phyloP scores from a whole-genome alignment of 2,797 vertebrate species.

The Graptemys geographica region DNA sequence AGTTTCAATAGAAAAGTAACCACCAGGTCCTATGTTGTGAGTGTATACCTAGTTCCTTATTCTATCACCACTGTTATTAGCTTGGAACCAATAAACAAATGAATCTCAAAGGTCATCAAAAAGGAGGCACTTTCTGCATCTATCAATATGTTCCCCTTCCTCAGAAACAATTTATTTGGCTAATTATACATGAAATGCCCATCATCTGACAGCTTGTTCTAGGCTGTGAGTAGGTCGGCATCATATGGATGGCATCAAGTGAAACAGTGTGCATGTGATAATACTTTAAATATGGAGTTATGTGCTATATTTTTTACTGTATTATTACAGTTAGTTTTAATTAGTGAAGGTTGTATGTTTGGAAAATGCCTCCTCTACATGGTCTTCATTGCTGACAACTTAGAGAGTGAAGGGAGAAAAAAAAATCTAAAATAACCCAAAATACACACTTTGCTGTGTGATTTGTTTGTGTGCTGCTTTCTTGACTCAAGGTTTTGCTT shows the following conservation, averaged over 20 bases:
- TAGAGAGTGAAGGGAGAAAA: background rate
- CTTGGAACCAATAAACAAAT: background rate
- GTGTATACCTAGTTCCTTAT: background rate
- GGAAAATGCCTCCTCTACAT: background rate
- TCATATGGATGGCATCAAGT: background rate
- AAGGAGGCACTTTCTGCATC: background rate
- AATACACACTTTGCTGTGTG: background rate
- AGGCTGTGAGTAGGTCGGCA: background rate
- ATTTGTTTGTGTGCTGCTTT: background rate
- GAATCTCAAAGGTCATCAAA: background rate
- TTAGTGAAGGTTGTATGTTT: background rate
- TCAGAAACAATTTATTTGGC: background rate
- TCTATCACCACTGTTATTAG: background rate
- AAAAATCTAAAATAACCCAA: background rate
- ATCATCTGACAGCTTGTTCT: background rate
- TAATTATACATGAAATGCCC: background rate
- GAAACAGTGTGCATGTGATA: background rate
- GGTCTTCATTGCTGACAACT: background rate
- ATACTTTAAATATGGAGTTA: background rate
- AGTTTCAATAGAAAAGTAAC: background rate
- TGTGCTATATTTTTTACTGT: background rate
- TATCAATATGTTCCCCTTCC: background rate
- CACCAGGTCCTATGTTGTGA: background rate
- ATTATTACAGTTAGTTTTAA: background rate
- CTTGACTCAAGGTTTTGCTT: background rate